Percentiles rank a stretch among this genome's conserved stretches.
These are phyloP conservation scores for Drosophila athabasca DNA, from an alignment of 1,140 invertebrate genomes.

Conservation along the genomic window DNA sequence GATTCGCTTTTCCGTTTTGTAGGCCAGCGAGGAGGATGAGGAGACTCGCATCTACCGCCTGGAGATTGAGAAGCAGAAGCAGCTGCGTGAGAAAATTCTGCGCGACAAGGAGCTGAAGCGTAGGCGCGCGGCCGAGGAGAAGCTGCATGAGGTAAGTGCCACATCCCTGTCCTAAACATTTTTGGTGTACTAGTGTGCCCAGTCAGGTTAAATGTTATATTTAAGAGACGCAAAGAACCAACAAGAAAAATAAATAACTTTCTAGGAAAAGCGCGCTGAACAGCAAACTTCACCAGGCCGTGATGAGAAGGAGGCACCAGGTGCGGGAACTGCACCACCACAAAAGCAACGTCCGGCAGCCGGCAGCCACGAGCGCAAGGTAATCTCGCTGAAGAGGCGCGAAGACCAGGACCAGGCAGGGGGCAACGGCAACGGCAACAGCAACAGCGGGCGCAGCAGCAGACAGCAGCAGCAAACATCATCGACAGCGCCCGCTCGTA, in stretches of 20 bases:
- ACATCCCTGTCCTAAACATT: background rate
- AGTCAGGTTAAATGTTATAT: background rate
- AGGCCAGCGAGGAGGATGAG: slow-evolving; percentile 86
- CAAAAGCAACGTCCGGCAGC: slow-evolving; percentile 58
- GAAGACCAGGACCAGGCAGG: slow-evolving; percentile 45
- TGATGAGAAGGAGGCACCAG: slow-evolving; percentile 45
- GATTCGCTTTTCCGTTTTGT: slow-evolving; percentile 16
- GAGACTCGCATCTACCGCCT: slow-evolving; percentile 87
- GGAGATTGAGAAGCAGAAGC: slow-evolving; percentile 88
- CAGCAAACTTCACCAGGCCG: slow-evolving; percentile 56
- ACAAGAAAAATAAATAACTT: slow-evolving; percentile 20
- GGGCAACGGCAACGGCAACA: slow-evolving; percentile 23
- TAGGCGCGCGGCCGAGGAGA: slow-evolving; percentile 85
- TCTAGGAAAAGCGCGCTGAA: slow-evolving; percentile 71
- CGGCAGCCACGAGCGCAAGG: slow-evolving; percentile 66
- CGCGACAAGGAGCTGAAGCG: slow-evolving; percentile 87
- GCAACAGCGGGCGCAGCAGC: slow-evolving; percentile 14
- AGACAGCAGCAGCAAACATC: slow-evolving; percentile 10
- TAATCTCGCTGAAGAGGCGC: slow-evolving; percentile 80
- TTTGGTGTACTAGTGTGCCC: background rate
- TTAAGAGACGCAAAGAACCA: background rate
- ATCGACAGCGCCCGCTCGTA: slow-evolving; percentile 32
- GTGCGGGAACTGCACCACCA: slow-evolving; percentile 17
- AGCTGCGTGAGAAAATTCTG: slow-evolving; percentile 86
- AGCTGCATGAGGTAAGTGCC: slow-evolving; percentile 73